These are phyloP conservation scores for Drosophila demipolita DNA, from an alignment of 2,888 invertebrate species.

Conservation along the genomic window DNA sequence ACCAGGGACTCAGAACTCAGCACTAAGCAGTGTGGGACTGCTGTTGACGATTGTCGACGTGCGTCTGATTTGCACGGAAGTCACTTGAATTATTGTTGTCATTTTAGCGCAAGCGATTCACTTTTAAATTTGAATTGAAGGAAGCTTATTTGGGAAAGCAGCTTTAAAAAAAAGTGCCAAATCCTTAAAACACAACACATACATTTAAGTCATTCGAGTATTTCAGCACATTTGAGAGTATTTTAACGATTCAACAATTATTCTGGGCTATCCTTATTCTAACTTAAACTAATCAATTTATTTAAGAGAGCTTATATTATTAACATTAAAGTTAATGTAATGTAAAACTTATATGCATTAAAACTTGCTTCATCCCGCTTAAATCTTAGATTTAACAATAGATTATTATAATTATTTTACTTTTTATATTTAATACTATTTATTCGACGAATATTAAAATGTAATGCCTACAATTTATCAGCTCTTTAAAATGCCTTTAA, in stretches of 20 bases:
- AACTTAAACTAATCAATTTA: not conserved
- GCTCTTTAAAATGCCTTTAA: not conserved
- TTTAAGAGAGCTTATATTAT: not conserved
- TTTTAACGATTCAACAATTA: not conserved
- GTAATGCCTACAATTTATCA: not conserved
- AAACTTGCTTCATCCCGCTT: not conserved
- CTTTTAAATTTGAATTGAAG: conserved; percentile 28
- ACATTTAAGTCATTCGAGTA: not conserved
- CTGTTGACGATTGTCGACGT: conserved; percentile 42
- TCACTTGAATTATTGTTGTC: conserved; percentile 65
- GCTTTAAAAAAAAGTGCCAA: not conserved
- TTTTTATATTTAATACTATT: not conserved
- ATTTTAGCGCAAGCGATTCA: conserved; percentile 46
- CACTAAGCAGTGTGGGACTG: not conserved
- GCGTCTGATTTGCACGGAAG: conserved; percentile 66
- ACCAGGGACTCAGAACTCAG: not conserved
- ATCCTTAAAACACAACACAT: not conserved
- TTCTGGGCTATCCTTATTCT: not conserved
- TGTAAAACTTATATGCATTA: not conserved
- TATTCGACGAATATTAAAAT: not conserved
- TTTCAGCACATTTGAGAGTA: not conserved
- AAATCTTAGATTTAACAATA: not conserved
- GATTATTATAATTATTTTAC: not conserved
- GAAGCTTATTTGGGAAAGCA: no score
- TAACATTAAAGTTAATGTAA: not conserved